A percentile compares a stretch with the other conserved stretches of the same genome.
These are phyloP conservation scores for Orycteropus afer DNA, from an alignment of 2,113 vertebrate species.

Conservation along the genomic window DNA sequence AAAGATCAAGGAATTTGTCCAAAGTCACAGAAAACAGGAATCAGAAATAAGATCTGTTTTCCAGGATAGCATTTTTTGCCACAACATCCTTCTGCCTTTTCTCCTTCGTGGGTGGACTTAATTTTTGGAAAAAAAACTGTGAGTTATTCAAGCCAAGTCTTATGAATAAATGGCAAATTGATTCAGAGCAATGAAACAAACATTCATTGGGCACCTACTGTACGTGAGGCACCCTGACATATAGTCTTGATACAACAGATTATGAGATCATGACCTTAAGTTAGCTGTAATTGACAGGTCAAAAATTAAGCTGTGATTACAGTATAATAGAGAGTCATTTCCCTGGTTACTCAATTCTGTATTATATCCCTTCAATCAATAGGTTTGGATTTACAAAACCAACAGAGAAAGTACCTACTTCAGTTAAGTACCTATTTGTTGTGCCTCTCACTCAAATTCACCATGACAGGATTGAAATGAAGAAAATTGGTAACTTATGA, in stretches of 20 bases:
- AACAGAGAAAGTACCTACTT: slow-evolving; percentile 15
- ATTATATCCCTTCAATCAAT: slow-evolving; percentile 42
- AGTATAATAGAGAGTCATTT: slow-evolving; percentile 25
- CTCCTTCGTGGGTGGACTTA: slow-evolving; percentile 16
- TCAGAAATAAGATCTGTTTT: slow-evolving; percentile 37
- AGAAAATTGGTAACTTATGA: slow-evolving; percentile 29
- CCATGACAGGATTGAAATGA: background rate
- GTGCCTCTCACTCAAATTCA: slow-evolving; percentile 49
- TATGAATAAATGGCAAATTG: slow-evolving; percentile 13
- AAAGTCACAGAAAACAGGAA: slow-evolving; percentile 2
- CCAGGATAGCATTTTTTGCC: slow-evolving; percentile 18
- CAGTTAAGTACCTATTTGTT: slow-evolving; percentile 21
- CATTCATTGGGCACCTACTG: background rate
- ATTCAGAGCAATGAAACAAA: background rate
- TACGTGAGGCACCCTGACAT: background rate
- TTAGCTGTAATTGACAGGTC: slow-evolving; percentile 7
- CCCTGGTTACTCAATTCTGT: background rate
- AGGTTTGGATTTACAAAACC: slow-evolving; percentile 45
- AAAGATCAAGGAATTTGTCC: slow-evolving; percentile 21
- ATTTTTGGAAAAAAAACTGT: background rate
- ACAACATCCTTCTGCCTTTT: slow-evolving; percentile 50
- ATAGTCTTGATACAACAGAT: background rate
- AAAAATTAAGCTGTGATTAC: background rate
- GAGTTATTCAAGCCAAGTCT: slow-evolving; percentile 40
- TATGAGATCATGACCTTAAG: background rate